Percentiles rank a stretch among this genome's conserved stretches.
Evolutionary conservation across 2,113 vertebrate genomes (phyloP).

Genomic region (Serinus canaria): DNA sequence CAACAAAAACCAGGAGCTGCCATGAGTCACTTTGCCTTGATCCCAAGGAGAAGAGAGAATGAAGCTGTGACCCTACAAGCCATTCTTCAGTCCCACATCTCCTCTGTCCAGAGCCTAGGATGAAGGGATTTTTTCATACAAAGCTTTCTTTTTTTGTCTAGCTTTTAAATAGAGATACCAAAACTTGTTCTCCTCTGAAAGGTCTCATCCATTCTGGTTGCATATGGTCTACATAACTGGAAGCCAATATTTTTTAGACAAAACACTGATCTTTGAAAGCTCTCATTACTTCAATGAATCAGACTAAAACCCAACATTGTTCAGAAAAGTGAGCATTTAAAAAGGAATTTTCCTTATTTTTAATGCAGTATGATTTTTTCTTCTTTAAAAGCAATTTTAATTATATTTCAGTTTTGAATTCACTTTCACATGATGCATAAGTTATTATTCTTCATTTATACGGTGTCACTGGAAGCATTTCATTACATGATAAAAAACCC

Average conservation of each 20-base stretch:
- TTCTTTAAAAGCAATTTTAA: background rate
- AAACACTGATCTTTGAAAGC: background rate
- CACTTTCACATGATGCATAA: conserved; percentile 10
- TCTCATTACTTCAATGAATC: background rate
- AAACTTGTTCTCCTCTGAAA: background rate
- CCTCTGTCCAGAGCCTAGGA: background rate
- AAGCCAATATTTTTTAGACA: background rate
- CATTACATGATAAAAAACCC: conserved; percentile 38
- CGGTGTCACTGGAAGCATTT: conserved; percentile 41
- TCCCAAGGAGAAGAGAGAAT: background rate
- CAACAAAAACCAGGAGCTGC: background rate
- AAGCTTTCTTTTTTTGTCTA: background rate
- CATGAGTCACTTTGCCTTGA: background rate
- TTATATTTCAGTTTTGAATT: background rate
- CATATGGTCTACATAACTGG: background rate
- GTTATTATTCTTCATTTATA: conserved; percentile 28
- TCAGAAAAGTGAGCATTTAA: background rate
- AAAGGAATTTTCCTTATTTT: background rate
- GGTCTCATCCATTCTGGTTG: background rate
- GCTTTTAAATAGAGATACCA: background rate
- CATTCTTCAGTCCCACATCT: background rate
- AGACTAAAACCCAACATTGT: background rate
- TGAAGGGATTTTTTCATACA: background rate
- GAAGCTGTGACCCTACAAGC: background rate
- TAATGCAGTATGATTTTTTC: background rate